Evolutionary conservation across 1,140 invertebrate species (phyloP).

Genomic region (Chironomus tepperi): DNA sequence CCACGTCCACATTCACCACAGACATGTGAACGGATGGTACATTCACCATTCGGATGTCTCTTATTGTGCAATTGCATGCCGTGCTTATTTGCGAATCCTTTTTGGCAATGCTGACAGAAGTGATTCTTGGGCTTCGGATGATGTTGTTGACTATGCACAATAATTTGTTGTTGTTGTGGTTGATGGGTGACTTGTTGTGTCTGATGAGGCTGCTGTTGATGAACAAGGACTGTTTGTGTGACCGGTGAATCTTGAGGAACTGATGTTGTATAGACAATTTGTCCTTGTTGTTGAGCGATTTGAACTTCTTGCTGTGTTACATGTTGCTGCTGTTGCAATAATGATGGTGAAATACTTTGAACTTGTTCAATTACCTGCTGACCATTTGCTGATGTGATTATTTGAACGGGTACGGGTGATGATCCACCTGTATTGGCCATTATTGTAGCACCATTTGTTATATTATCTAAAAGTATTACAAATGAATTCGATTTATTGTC

Average conservation of each 20-base stretch:
- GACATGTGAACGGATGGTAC: constrained; percentile 67
- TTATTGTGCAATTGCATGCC: constrained; percentile 66
- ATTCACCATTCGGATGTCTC: constrained; percentile 67
- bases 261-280: constrained; percentile 25
- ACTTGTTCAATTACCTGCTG: constrained; percentile 36
- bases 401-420: constrained; percentile 38
- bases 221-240: constrained; percentile 25
- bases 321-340: constrained; percentile 39
- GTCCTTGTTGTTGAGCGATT: constrained; percentile 30
- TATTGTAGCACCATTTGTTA: constrained; percentile 30
- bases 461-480: not conserved
- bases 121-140: constrained; percentile 59
- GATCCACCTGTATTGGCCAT: constrained; percentile 38
- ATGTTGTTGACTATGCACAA: constrained; percentile 40
- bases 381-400: constrained; percentile 38
- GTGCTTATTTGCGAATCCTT: constrained; percentile 74
- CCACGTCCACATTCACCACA: constrained; percentile 77
- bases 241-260: constrained; percentile 15
- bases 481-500: not conserved
- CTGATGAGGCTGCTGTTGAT: constrained; percentile 32
- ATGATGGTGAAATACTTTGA: constrained; percentile 28
- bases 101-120: constrained; percentile 72
- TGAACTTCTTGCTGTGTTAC: constrained; percentile 29
- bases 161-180: constrained; percentile 32
- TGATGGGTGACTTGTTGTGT: constrained; percentile 33